Evolutionary conservation across 2,113 vertebrate genomes (phyloP).

Genomic region (Ciconia boyciana): DNA sequence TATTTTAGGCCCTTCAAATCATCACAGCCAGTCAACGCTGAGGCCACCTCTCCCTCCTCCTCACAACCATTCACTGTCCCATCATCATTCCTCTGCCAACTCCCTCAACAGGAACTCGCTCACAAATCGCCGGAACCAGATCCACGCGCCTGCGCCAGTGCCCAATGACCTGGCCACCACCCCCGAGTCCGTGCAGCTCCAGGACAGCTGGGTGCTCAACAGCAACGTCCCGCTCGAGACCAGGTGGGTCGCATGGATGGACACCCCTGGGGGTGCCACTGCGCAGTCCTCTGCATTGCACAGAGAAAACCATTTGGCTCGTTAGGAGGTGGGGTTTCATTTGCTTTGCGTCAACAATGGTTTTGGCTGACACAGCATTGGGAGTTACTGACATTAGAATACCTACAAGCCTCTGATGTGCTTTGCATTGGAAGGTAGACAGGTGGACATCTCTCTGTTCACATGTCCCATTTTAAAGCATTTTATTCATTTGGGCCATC

Average conservation of each 20-base stretch:
- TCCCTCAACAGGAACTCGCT: slow-evolving; percentile 97
- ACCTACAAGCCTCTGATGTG: background rate
- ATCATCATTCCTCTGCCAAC: slow-evolving; percentile 95
- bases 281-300: rapidly evolving
- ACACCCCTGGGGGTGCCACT: rapidly evolving
- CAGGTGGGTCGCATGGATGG: slow-evolving; percentile 70
- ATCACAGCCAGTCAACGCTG: slow-evolving; percentile 95
- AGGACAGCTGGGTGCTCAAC: slow-evolving; percentile 99
- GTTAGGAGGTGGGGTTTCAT: background rate
- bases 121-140: slow-evolving; percentile 90
- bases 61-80: slow-evolving; percentile 94
- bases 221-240: slow-evolving; percentile 97
- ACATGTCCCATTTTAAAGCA: slow-evolving; percentile 13
- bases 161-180: slow-evolving; percentile 94
- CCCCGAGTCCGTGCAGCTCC: slow-evolving; percentile 96
- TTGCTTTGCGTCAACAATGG: rapidly evolving
- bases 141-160: slow-evolving; percentile 85
- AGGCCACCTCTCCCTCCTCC: slow-evolving; percentile 94
- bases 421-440: background rate
- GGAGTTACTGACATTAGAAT: background rate
- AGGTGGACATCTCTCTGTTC: slow-evolving; percentile 5
- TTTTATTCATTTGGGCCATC: slow-evolving; percentile 23
- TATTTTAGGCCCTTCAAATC: slow-evolving; percentile 88
- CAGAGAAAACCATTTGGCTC: background rate
- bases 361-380: rapidly evolving